phyloP scores from a whole-genome alignment of 2,113 vertebrate species.

The Misgurnus anguillicaudatus region DNA sequence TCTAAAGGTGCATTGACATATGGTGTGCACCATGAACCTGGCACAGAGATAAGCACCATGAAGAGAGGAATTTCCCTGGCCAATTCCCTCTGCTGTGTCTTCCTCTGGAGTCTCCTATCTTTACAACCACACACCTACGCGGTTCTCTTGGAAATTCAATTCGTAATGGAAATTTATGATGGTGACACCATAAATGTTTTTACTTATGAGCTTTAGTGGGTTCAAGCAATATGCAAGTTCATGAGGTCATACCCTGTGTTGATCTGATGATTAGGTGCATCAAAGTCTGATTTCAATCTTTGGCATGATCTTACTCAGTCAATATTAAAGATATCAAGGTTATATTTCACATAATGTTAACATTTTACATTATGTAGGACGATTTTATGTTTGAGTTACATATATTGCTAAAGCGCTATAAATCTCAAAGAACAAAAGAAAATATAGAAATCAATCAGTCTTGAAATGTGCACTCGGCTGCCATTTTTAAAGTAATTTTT shows the following conservation, averaged over 20 bases:
- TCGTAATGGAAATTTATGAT: too few species aligned
- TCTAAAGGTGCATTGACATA: slow-evolving; percentile 29
- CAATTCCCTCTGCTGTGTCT: slow-evolving; percentile 6
- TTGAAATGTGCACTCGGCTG: background rate
- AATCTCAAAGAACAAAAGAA: background rate
- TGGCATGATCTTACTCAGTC: too few species aligned
- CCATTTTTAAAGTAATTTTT: background rate
- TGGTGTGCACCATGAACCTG: slow-evolving; percentile 43
- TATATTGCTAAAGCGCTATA: background rate
- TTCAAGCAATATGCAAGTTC: too few species aligned
- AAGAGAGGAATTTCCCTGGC: slow-evolving; percentile 11
- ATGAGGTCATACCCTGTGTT: too few species aligned
- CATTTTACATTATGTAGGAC: too few species aligned
- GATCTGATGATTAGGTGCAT: too few species aligned
- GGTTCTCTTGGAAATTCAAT: background rate
- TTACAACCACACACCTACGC: background rate
- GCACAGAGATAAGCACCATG: slow-evolving; percentile 10
- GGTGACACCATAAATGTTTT: too few species aligned
- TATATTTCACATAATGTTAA: too few species aligned
- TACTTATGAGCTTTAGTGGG: too few species aligned
- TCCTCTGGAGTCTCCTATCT: background rate
- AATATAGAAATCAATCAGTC: background rate
- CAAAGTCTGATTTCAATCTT: too few species aligned
- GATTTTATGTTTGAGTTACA: background rate
- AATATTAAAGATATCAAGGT: too few species aligned